These are phyloP conservation scores for Carettochelys insculpta DNA, from an alignment of 2,113 vertebrate genomes.

Conservation along the genomic window DNA sequence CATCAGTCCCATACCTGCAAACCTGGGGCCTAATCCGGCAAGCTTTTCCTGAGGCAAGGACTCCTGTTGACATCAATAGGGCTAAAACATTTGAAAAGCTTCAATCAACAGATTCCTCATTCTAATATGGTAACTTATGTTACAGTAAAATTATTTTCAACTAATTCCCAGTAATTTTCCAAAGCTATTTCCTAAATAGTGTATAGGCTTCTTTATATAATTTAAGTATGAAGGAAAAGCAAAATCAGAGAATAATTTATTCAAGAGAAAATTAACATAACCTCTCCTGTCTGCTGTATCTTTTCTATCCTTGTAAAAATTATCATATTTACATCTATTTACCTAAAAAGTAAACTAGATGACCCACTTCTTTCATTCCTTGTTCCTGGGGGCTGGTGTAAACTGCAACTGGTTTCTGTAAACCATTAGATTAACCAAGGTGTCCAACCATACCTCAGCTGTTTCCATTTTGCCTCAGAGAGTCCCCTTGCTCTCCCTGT, in stretches of 20 bases:
- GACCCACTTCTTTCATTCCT: not conserved
- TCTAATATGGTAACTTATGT: not conserved
- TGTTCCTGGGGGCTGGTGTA: not conserved
- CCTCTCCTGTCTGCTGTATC: not conserved
- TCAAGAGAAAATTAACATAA: not conserved
- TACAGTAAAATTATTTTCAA: not conserved
- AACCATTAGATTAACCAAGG: too few relatives aligned
- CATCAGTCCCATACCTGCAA: not conserved
- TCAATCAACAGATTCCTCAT: not conserved
- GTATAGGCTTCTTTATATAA: not conserved
- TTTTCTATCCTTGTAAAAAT: not conserved
- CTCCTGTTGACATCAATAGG: not conserved
- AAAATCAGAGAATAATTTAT: not conserved
- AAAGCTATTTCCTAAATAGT: not conserved
- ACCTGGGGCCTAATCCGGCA: not conserved
- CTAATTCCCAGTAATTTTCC: not conserved
- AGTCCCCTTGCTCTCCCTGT: too few relatives aligned
- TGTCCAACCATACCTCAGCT: accelerated
- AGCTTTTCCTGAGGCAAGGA: not conserved
- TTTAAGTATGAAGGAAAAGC: not conserved
- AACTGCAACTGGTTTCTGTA: too few relatives aligned
- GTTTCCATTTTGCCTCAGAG: not conserved
- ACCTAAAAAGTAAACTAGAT: not conserved
- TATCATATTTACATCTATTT: too few relatives aligned
- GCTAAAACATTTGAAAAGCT: not conserved